Evolutionary conservation across 2,888 invertebrate genomes (phyloP), one percentile per base, ranked within the genome.

Genomic region (Perdita meconis): DNA sequence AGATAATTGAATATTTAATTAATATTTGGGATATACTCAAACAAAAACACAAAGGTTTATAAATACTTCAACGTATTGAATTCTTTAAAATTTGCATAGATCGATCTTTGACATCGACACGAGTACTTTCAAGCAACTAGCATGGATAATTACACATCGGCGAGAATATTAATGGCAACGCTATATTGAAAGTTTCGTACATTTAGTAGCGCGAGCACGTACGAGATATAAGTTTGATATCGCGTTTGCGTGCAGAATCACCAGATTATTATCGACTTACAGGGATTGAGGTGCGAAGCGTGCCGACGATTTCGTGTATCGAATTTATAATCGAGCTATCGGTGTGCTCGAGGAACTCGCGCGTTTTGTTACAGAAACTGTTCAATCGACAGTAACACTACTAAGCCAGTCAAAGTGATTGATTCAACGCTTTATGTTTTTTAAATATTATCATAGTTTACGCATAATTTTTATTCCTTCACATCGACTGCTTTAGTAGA

Each of bases 241-340:
- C 51, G 71, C 24, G 47, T 51, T 67, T 67, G 76, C 68, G 80
- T 69, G 80, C 60, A 56, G 80, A 76, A 79, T 65, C 71, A 57
- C 44, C 64, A 38, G 65, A 80, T 79, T 79, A 80, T 80, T 71
- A 80, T 79, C 75, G 68, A 63, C 70, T 65, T 36, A 57, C 51
- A 55, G 22, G 42, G 78, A 78, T 64, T 34, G 73, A 64, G 42
- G 60, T 42, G 64, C 47, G 72, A 77, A 79, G 68, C 67, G 78
- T 73, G 79, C 72, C 66, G 40, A 44, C 53, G 68, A 56, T 73
- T 69, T 74, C 73, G 78, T 67, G 79, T 47, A 0, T 47, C 36
- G 79, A 78, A 79, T 79, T 68, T 34, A 57, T 73, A 78, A 78
- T 77, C 26, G 38, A 65, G 56, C 60, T 24, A 42, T 42, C 13